Evolutionary conservation across 1,140 invertebrate genomes (phyloP).

Genomic region (Polypedilum pembai): DNA sequence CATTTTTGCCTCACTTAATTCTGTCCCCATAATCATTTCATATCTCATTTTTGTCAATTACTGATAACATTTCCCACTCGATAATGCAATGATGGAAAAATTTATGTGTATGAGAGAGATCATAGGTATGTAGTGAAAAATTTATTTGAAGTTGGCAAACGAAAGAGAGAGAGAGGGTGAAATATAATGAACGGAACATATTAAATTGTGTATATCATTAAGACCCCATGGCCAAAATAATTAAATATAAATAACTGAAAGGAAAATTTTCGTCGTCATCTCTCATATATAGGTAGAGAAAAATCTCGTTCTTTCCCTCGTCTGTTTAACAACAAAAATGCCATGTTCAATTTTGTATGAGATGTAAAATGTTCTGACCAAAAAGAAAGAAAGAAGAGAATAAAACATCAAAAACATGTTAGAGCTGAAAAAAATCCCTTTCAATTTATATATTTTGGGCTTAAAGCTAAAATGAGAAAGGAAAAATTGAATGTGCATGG

Average conservation of each 20-base stretch:
- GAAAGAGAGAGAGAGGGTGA: background rate
- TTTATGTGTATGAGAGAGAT: background rate
- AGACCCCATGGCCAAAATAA: slow-evolving; percentile 23
- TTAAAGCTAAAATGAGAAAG: slow-evolving; percentile 10
- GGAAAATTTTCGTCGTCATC: slow-evolving; percentile 16
- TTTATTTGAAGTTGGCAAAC: too few relatives aligned
- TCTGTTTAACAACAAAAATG: background rate
- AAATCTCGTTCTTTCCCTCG: background rate
- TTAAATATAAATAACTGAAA: slow-evolving; percentile 23
- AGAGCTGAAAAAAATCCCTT: background rate
- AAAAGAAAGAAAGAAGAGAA: background rate
- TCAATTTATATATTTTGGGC: background rate
- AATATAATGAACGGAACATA: background rate
- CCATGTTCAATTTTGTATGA: background rate
- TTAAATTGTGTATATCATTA: slow-evolving; percentile 23
- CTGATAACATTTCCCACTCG: slow-evolving; percentile 9
- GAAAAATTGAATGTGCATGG: background rate
- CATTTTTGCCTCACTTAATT: background rate
- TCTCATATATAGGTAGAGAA: background rate
- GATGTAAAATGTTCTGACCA: slow-evolving; percentile 17
- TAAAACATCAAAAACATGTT: slow-evolving; percentile 28
- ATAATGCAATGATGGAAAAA: slow-evolving; percentile 27
- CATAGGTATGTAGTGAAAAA: background rate
- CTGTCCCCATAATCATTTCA: slow-evolving; percentile 21
- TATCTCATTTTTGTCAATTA: slow-evolving; percentile 8